Percentiles rank a stretch among this genome's conserved stretches.
Evolutionary conservation across 2,113 vertebrate genomes (phyloP).

Genomic region (Takifugu bimaculatus): DNA sequence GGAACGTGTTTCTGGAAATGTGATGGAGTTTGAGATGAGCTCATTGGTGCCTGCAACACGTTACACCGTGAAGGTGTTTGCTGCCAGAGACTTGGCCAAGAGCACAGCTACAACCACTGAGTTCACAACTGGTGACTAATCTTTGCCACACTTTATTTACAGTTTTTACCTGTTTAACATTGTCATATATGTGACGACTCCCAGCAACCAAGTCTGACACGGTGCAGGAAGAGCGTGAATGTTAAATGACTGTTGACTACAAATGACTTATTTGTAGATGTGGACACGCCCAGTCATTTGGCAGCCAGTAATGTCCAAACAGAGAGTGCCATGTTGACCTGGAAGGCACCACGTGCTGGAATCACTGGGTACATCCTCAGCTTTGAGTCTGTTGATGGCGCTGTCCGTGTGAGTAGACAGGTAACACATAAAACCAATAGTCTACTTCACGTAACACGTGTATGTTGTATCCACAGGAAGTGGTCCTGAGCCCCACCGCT

Average conservation of each 20-base stretch:
- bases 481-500: slow-evolving; percentile 82
- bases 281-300: slow-evolving; percentile 88
- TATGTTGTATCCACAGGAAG: slow-evolving; percentile 72
- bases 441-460: too few species aligned
- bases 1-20: slow-evolving; percentile 86
- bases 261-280: slow-evolving; percentile 67
- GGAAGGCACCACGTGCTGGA: slow-evolving; percentile 84
- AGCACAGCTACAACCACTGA: slow-evolving; percentile 81
- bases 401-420: slow-evolving; percentile 76
- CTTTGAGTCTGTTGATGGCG: slow-evolving; percentile 84
- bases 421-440: neutral
- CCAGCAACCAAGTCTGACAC: too few species aligned
- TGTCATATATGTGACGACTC: too few species aligned
- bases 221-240: too few species aligned
- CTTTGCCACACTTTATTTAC: too few species aligned
- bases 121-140: slow-evolving; percentile 86
- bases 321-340: slow-evolving; percentile 84
- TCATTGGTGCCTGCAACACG: slow-evolving; percentile 84
- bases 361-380: slow-evolving; percentile 90
- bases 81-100: slow-evolving; percentile 81
- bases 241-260: too few species aligned
- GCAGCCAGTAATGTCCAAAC: slow-evolving; percentile 85
- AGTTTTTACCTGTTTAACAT: neutral
- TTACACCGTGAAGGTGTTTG: slow-evolving; percentile 85
- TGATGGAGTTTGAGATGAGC: slow-evolving; percentile 84